phyloP scores from a whole-genome alignment of 2,113 vertebrate species.

The Loxodonta africana region DNA sequence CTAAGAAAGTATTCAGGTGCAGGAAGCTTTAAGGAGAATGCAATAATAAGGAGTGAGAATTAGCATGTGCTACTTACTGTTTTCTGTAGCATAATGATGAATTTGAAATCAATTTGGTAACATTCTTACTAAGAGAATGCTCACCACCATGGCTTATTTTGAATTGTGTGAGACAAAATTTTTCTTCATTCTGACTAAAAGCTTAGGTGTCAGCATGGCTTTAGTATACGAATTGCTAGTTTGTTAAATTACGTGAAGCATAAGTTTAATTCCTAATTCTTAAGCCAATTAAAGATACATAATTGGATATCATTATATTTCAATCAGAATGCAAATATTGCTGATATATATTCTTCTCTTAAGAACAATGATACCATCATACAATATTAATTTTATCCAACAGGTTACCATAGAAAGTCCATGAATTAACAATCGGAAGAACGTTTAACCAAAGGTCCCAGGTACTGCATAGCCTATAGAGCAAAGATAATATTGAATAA shows the following conservation, averaged over 20 bases:
- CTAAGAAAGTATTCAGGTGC: not conserved
- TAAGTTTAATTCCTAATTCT: conserved; percentile 46
- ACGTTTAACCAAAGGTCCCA: not conserved
- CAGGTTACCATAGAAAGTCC: conserved; percentile 44
- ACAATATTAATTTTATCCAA: conserved; percentile 58
- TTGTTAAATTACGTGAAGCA: conserved; percentile 33
- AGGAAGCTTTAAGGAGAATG: not conserved
- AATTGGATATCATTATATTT: conserved; percentile 56
- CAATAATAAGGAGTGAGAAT: not conserved
- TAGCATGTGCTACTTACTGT: not conserved
- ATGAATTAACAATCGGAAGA: conserved; percentile 12
- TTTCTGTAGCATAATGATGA: not conserved
- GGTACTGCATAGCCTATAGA: not conserved
- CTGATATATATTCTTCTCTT: not conserved
- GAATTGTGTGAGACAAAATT: conserved; percentile 9
- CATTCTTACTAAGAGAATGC: not conserved
- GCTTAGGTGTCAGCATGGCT: not conserved
- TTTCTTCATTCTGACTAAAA: not conserved
- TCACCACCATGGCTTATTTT: not conserved
- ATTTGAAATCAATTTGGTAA: conserved; percentile 55
- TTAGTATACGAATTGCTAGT: not conserved
- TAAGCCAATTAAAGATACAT: conserved; percentile 22
- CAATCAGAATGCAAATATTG: conserved; percentile 22
- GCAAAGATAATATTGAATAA: conserved; percentile 51
- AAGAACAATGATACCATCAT: conserved; percentile 25